Percentiles rank a stretch among this genome's conserved stretches.
Evolutionary conservation across 2,797 vertebrate genomes (phyloP).

Genomic region (Gymnoscopelus braueri): DNA sequence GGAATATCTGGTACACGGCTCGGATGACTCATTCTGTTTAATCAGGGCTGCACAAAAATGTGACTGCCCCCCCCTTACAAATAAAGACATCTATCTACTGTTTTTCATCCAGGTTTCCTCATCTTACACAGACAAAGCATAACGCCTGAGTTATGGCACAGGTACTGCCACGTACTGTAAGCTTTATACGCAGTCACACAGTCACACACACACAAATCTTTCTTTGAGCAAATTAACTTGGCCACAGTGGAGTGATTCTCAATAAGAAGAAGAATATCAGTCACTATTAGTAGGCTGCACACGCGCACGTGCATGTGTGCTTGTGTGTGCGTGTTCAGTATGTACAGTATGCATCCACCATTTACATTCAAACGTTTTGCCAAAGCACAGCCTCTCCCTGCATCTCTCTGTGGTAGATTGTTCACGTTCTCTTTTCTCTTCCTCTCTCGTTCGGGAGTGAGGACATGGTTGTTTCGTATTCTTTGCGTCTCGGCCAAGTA

Average conservation of each 20-base stretch:
- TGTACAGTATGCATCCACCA: slow-evolving; percentile 21
- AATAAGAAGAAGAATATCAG: not conserved
- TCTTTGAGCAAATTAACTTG: no score
- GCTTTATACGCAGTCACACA: no score
- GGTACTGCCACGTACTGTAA: no score
- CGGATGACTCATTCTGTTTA: slow-evolving; percentile 37
- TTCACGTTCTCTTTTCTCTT: slow-evolving; percentile 11
- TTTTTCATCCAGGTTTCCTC: no score
- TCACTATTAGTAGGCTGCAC: not conserved
- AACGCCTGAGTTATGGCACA: no score
- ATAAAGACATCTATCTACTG: no score
- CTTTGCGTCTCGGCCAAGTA: slow-evolving; percentile 62
- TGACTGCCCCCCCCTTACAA: slow-evolving; percentile 1
- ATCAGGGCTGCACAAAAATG: slow-evolving; percentile 10
- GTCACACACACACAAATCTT: no score
- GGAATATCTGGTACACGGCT: slow-evolving; percentile 17
- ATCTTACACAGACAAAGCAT: no score
- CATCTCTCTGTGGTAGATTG: slow-evolving; percentile 45
- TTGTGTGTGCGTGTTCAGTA: slow-evolving; percentile 12
- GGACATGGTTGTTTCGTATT: slow-evolving; percentile 63
- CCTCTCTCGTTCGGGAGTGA: slow-evolving; percentile 50
- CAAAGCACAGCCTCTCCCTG: slow-evolving; percentile 35
- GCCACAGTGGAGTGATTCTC: not conserved
- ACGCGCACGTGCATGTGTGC: slow-evolving; percentile 21
- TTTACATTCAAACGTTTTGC: slow-evolving; percentile 26